Conservation (phyloP, 37 sponge, comb jelly and placozoan genomes). For the Aphrocallistes beatrix region DNA sequence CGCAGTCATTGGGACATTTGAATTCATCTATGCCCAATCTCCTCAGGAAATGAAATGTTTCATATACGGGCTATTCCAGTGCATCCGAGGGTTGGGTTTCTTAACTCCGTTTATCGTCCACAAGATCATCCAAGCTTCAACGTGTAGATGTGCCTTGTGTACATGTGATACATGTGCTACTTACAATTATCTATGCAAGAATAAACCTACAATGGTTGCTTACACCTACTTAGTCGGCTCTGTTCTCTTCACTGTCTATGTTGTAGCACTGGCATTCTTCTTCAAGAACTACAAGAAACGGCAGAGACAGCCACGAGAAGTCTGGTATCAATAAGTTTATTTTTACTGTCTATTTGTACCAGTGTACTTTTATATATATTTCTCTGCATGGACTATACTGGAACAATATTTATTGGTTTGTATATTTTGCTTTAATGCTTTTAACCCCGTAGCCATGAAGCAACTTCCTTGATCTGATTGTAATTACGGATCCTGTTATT, state of each 20-base stretch:
- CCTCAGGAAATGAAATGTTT: background rate
- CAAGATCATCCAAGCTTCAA: background rate
- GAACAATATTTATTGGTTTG: background rate
- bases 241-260: background rate
- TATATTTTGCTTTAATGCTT: background rate
- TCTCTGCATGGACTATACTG: background rate
- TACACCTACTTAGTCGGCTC: background rate
- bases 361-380: background rate
- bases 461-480: background rate
- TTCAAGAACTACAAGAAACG: background rate
- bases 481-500: too few relatives aligned
- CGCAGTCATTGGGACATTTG: background rate
- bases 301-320: background rate
- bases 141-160: background rate
- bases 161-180: background rate
- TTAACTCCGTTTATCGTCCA: background rate
- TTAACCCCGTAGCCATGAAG: background rate
- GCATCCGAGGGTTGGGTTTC: background rate
- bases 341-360: background rate
- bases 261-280: background rate
- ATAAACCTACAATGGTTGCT: background rate
- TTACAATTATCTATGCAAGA: background rate
- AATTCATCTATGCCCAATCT: background rate
- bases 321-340: background rate
- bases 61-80: slow-evolving; percentile 4